A percentile compares a stretch with the other conserved stretches of the same genome.
These are phyloP conservation scores for Elachura formosa DNA, from an alignment of 2,113 vertebrate species.

Conservation along the genomic window DNA sequence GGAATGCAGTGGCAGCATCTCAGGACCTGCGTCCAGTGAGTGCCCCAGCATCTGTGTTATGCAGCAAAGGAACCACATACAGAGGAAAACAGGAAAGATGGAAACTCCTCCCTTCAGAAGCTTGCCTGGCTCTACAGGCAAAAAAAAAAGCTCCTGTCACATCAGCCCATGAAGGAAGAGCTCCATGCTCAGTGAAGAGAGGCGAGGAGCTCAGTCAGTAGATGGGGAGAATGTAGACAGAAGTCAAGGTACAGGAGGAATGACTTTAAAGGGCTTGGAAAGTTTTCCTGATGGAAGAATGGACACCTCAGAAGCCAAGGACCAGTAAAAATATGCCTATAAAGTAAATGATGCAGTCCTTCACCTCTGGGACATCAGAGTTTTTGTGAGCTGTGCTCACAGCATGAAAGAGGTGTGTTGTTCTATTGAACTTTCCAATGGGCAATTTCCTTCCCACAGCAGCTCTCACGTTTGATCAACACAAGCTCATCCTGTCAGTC, in stretches of 20 bases:
- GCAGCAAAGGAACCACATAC: not conserved
- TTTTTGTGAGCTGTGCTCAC: not conserved
- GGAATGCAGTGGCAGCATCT: not conserved
- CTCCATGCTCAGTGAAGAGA: not conserved
- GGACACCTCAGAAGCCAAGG: not conserved
- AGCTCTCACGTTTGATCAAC: not conserved
- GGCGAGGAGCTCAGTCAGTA: not conserved
- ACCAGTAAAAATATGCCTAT: not conserved
- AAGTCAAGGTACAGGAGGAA: not conserved
- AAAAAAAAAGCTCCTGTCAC: not conserved
- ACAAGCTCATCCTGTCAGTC: not conserved
- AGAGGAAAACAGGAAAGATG: not conserved
- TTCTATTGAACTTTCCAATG: not conserved
- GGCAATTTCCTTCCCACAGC: not conserved
- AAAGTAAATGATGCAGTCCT: not conserved
- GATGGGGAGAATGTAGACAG: not conserved
- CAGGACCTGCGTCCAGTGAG: not conserved
- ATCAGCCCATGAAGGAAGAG: not conserved
- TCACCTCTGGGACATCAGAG: not conserved
- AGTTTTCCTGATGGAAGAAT: not conserved
- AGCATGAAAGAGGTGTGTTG: not conserved
- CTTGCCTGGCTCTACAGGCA: not conserved
- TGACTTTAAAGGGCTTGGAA: not conserved
- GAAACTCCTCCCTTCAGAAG: not conserved
- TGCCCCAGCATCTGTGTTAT: not conserved